Evolutionary conservation across 1,140 invertebrate species (phyloP).

Genomic region (Bombus fervidus): DNA sequence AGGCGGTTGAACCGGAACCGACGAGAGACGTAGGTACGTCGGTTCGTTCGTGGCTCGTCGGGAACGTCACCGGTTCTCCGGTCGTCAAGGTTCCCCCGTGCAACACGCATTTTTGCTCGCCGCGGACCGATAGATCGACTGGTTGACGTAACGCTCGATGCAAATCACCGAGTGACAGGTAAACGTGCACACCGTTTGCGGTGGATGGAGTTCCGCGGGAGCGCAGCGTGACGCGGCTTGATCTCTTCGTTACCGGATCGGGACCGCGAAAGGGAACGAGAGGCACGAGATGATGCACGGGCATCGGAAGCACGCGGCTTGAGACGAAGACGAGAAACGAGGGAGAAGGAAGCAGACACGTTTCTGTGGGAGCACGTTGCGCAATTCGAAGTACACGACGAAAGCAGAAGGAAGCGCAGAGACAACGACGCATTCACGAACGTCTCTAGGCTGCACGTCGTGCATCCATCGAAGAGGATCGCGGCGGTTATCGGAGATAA

Average conservation of each 20-base stretch:
- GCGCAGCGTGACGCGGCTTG: conserved; percentile 45
- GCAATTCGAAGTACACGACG: conserved; percentile 64
- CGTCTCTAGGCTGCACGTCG: neutral
- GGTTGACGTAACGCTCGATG: conserved; percentile 58
- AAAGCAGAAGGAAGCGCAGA: conserved; percentile 38
- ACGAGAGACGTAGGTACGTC: neutral
- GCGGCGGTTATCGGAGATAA: conserved; percentile 60
- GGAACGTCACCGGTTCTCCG: conserved; percentile 26
- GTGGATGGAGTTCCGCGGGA: conserved; percentile 41
- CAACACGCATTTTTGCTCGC: conserved; percentile 21
- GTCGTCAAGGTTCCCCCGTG: conserved; percentile 20
- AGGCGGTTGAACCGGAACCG: conserved; percentile 32
- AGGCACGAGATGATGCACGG: conserved; percentile 25
- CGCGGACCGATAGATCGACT: conserved; percentile 35
- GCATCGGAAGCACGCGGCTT: conserved; percentile 21
- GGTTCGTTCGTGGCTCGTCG: neutral
- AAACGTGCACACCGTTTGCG: conserved; percentile 23
- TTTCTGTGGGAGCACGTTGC: conserved; percentile 52
- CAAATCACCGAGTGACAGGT: conserved; percentile 60
- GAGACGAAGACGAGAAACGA: neutral
- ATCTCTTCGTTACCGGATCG: conserved; percentile 49
- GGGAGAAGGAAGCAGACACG: conserved; percentile 7
- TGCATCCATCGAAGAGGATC: conserved; percentile 45
- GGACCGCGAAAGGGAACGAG: conserved; percentile 33
- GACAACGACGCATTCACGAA: conserved; percentile 14